A percentile compares a stretch with the other conserved stretches of the same genome.
Conservation (phyloP, 2,113 vertebrate genomes). For the Eptatretus burgeri region DNA sequence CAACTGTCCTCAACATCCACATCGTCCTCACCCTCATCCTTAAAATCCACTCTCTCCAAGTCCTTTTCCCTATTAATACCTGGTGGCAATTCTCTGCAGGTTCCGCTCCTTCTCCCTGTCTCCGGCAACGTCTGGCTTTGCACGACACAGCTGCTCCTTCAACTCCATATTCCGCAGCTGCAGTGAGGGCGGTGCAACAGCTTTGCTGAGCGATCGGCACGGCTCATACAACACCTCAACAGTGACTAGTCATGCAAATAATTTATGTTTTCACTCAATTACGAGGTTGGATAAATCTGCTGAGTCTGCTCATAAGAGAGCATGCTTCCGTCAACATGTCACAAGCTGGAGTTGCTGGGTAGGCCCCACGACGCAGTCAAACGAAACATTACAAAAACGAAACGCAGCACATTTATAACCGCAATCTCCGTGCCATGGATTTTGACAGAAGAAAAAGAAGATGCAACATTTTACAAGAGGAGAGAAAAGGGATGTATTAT, state of each 20-base stretch:
- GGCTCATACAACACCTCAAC: background rate
- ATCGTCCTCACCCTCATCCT: too few relatives aligned
- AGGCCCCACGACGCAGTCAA: too few relatives aligned
- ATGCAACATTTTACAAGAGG: too few relatives aligned
- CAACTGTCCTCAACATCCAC: too few relatives aligned
- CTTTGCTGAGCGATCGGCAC: too few relatives aligned
- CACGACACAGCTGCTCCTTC: slow-evolving; percentile 69
- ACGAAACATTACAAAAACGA: too few relatives aligned
- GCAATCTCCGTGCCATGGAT: too few relatives aligned
- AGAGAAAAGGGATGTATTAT: too few relatives aligned
- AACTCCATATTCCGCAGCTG: slow-evolving; percentile 44
- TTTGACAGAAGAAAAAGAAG: too few relatives aligned
- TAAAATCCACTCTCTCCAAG: background rate
- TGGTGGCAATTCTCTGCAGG: slow-evolving; percentile 60
- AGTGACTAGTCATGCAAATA: background rate
- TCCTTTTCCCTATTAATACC: slow-evolving; percentile 19
- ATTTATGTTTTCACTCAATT: background rate
- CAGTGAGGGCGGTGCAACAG: too few relatives aligned
- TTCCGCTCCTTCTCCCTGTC: slow-evolving; percentile 40
- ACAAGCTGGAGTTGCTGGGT: background rate
- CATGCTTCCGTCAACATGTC: background rate
- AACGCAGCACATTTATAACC: too few relatives aligned
- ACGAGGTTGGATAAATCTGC: too few relatives aligned
- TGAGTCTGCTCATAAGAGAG: background rate
- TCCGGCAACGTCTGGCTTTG: slow-evolving; percentile 46